phyloP scores from a whole-genome alignment of 2,797 vertebrate genomes.

The Staurois parvus region DNA sequence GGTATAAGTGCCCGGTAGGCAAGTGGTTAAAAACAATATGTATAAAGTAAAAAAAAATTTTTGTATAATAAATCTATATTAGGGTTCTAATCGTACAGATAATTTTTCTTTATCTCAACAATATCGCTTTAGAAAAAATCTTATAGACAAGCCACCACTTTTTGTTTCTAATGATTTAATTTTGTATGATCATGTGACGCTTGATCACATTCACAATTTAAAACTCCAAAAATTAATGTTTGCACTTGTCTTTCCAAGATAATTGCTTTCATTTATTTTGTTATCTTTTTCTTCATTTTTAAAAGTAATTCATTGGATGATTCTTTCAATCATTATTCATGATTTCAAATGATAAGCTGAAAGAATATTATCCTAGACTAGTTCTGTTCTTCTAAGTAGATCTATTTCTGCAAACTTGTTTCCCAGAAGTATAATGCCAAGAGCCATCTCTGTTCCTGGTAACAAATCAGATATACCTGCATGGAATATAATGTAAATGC shows the following conservation, averaged over 20 bases:
- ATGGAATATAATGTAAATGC: no score
- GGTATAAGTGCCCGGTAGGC: no score
- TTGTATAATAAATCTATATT: no score
- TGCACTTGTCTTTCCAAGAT: background rate
- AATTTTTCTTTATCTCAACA: no score
- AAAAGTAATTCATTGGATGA: background rate
- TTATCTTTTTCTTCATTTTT: constrained; percentile 12
- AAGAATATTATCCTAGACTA: background rate
- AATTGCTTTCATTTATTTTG: constrained; percentile 25
- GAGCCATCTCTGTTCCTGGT: constrained; percentile 6
- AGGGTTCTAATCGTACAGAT: no score
- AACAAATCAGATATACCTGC: background rate
- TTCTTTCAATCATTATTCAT: constrained; percentile 8
- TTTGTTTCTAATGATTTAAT: constrained; percentile 1
- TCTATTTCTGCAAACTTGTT: background rate
- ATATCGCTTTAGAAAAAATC: background rate
- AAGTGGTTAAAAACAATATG: no score
- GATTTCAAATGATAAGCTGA: constrained; percentile 22
- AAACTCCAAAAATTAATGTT: background rate
- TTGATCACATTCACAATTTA: constrained; percentile 7
- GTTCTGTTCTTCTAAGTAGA: background rate
- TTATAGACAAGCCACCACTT: background rate
- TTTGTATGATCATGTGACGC: background rate
- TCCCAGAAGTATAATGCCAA: background rate
- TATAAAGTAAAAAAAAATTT: no score